These are phyloP conservation scores for Danio choprae DNA, from an alignment of 2,797 vertebrate genomes.

Conservation along the genomic window DNA sequence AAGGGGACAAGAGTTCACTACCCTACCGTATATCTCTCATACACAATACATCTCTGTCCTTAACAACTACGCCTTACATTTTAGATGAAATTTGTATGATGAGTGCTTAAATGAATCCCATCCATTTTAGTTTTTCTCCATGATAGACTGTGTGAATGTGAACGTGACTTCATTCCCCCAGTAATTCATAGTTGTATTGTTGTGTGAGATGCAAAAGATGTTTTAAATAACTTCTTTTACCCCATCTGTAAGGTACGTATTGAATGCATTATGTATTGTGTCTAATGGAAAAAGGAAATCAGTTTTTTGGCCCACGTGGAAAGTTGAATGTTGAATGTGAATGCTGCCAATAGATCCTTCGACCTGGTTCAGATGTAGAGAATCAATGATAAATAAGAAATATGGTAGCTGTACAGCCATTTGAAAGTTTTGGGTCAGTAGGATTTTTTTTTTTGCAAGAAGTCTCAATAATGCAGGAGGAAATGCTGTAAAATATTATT, in stretches of 20 bases:
- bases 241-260: slow-evolving; percentile 62
- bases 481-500: background rate
- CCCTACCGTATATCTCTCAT: slow-evolving; percentile 11
- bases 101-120: background rate
- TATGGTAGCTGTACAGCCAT: background rate
- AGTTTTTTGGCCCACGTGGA: slow-evolving; percentile 27
- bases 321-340: background rate
- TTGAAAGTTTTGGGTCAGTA: background rate
- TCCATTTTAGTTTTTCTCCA: slow-evolving; percentile 4
- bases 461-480: background rate
- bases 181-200: slow-evolving; percentile 29
- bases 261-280: slow-evolving; percentile 44
- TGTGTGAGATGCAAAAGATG: slow-evolving; percentile 36
- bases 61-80: background rate
- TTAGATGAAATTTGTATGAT: background rate
- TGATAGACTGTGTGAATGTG: slow-evolving; percentile 20
- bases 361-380: slow-evolving; percentile 23
- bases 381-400: slow-evolving; percentile 17
- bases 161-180: slow-evolving; percentile 14
- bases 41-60: slow-evolving; percentile 8
- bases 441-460: background rate
- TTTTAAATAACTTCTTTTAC: slow-evolving; percentile 74
- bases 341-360: background rate
- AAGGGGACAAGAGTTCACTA: slow-evolving; percentile 29
- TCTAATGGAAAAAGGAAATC: slow-evolving; percentile 43